Conservation (phyloP, 2,797 vertebrate genomes). For the Channallabes apus region DNA sequence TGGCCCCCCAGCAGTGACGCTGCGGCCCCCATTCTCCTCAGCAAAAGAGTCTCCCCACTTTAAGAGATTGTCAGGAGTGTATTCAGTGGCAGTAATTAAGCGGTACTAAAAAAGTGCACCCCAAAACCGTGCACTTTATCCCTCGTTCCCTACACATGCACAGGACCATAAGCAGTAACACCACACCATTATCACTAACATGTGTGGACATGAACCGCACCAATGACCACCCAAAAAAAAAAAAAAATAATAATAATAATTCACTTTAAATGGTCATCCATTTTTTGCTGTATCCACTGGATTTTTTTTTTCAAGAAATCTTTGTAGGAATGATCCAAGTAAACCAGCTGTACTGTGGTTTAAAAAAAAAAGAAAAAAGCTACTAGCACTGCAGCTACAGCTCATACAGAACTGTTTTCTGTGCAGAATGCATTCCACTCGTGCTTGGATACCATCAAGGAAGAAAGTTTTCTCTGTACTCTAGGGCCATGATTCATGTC, state of each 20-base stretch:
- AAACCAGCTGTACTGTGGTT: neutral
- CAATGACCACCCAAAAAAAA: too few species aligned
- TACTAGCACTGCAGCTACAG: neutral
- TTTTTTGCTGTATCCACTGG: neutral
- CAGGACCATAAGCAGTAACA: neutral
- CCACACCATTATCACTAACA: neutral
- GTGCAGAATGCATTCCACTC: neutral
- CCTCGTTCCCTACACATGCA: neutral
- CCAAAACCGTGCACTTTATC: slow-evolving; percentile 37
- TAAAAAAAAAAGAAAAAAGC: neutral
- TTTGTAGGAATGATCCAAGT: neutral
- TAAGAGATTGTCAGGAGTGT: slow-evolving; percentile 50
- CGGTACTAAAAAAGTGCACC: slow-evolving; percentile 34
- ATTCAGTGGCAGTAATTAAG: slow-evolving; percentile 57
- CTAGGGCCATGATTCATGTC: too few species aligned
- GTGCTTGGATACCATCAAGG: too few species aligned
- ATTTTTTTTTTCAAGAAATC: neutral
- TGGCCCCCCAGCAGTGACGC: slow-evolving; percentile 32
- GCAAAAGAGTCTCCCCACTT: slow-evolving; percentile 48
- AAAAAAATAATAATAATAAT: too few species aligned
- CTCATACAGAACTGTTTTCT: neutral
- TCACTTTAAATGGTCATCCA: neutral
- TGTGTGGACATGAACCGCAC: neutral
- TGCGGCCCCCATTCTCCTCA: slow-evolving; percentile 43
- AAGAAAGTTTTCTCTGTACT: too few species aligned